A percentile compares a stretch with the other conserved stretches of the same genome.
These are phyloP conservation scores for Incurvaria masculella DNA, from an alignment of 2,888 invertebrate genomes.

Conservation along the genomic window DNA sequence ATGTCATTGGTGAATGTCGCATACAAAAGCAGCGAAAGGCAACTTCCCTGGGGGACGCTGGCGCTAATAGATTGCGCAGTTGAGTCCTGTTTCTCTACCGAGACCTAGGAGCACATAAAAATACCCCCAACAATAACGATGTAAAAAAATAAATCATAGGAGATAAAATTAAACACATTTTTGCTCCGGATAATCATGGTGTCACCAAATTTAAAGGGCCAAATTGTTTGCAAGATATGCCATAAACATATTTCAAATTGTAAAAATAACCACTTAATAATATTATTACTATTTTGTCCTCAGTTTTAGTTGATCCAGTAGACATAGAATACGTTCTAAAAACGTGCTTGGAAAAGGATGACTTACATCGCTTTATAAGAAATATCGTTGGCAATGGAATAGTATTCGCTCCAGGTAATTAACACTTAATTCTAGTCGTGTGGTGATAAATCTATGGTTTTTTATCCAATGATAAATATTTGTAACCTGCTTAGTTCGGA, in stretches of 20 bases:
- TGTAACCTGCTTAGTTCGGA: conserved; percentile 29
- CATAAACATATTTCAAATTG: no score
- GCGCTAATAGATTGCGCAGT: no score
- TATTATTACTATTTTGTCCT: not conserved
- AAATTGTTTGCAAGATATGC: no score
- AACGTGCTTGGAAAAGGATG: conserved; percentile 13
- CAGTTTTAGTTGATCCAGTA: conserved; percentile 8
- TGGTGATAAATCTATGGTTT: not conserved
- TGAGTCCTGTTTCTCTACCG: no score
- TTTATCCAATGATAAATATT: conserved; percentile 1
- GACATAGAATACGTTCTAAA: conserved; percentile 15
- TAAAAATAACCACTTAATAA: no score
- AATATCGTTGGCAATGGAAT: conserved; percentile 20
- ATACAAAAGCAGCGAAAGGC: no score
- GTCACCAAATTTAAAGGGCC: not conserved
- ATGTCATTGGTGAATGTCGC: no score
- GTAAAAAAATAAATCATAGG: no score
- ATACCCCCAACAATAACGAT: no score
- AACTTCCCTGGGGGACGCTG: no score
- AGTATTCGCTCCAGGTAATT: conserved; percentile 18
- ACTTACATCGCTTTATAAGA: conserved; percentile 5
- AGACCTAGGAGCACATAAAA: no score
- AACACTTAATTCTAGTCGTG: not conserved
- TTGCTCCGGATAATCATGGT: not conserved
- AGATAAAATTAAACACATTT: not conserved